Conservation (phyloP, 2,888 invertebrate species). For the Morinoia aosen region DNA sequence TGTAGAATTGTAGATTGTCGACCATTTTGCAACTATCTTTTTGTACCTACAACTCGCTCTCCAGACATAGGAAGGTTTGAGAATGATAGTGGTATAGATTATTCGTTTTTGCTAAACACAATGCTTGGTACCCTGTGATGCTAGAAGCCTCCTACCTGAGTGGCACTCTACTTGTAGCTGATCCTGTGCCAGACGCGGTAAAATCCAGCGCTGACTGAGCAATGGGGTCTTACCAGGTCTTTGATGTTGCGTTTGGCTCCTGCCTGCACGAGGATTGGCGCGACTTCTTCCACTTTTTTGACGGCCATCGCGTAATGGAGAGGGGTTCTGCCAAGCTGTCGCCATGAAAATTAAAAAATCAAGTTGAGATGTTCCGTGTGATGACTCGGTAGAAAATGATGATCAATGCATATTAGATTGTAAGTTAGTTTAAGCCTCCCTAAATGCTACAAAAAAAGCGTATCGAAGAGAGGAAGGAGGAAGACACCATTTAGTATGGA, state of each 20-base stretch:
- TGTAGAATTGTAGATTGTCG: too few species aligned
- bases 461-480: too few species aligned
- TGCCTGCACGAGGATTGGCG: conserved; percentile 83
- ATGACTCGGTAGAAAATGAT: background rate
- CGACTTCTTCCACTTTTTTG: conserved; percentile 85
- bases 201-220: background rate
- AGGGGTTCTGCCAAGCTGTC: conserved; percentile 79
- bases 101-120: too few species aligned
- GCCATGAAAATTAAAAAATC: conserved; percentile 59
- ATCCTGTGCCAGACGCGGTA: background rate
- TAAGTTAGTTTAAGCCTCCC: background rate
- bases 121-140: too few species aligned
- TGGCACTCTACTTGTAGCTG: background rate
- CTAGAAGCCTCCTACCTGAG: background rate
- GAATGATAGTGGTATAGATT: background rate
- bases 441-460: background rate
- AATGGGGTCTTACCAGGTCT: conserved; percentile 77
- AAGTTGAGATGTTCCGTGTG: conserved; percentile 56
- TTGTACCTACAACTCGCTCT: background rate
- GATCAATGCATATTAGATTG: too few species aligned
- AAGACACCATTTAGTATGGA: too few species aligned
- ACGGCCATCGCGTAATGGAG: conserved; percentile 88
- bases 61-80: too few species aligned
- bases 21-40: background rate
- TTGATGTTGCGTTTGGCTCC: conserved; percentile 87